phyloP scores from a whole-genome alignment of 2,888 invertebrate species.

The Drosophila testacea region DNA sequence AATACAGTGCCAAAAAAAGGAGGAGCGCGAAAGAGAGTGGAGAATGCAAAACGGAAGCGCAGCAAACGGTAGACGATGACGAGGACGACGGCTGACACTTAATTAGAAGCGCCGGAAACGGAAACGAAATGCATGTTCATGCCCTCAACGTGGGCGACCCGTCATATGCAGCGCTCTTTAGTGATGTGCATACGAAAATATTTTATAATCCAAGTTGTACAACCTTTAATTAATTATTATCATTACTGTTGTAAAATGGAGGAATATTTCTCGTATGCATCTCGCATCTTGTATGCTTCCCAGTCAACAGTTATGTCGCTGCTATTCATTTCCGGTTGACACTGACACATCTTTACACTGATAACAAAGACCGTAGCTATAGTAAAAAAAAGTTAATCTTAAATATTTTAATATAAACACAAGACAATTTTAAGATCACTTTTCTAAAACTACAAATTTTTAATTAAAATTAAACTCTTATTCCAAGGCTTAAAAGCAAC shows the following conservation, averaged over 20 bases:
- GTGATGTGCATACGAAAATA: slow-evolving; percentile 11
- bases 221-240: slow-evolving; percentile 20
- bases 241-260: slow-evolving; percentile 2
- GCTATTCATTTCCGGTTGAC: slow-evolving; percentile 7
- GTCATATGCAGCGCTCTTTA: slow-evolving; percentile 28
- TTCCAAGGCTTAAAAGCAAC: no score
- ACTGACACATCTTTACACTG: neutral
- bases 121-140: slow-evolving; percentile 69
- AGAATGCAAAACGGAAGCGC: slow-evolving; percentile 36
- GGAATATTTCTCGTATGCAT: neutral
- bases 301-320: slow-evolving; percentile 1
- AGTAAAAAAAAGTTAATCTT: no score
- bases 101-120: slow-evolving; percentile 75
- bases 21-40: neutral
- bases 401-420: no score
- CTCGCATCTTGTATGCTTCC: slow-evolving; percentile 1
- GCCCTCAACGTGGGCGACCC: slow-evolving; percentile 17
- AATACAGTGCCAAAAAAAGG: neutral
- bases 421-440: no score
- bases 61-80: slow-evolving; percentile 37
- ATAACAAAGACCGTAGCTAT: no score
- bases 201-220: neutral
- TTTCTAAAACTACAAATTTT: no score
- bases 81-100: slow-evolving; percentile 69
- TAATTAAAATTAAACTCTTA: no score